Conservation (phyloP, 2,797 vertebrate genomes). For the Tapera naevia region DNA sequence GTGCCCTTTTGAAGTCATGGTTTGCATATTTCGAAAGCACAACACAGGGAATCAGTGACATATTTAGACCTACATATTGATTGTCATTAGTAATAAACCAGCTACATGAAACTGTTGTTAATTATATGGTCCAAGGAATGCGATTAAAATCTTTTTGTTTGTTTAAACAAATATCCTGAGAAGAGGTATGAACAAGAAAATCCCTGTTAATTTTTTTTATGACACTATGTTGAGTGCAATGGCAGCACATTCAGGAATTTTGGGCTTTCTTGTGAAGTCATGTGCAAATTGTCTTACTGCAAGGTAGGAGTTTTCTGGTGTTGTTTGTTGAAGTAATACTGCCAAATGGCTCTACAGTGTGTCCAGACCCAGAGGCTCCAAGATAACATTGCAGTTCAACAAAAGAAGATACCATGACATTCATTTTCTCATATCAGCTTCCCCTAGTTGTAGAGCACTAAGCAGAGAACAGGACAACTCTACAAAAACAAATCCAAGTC, state of each 20-base stretch:
- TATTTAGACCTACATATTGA: not conserved
- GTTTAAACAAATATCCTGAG: slow-evolving; percentile 70
- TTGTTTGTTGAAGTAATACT: slow-evolving; percentile 55
- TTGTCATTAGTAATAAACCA: not conserved
- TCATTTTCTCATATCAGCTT: slow-evolving; percentile 17
- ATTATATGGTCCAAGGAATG: not conserved
- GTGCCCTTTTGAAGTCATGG: not conserved
- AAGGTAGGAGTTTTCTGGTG: slow-evolving; percentile 51
- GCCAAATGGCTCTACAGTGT: slow-evolving; percentile 52
- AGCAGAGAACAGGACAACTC: not conserved
- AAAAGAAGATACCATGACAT: not conserved
- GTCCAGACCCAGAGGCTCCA: slow-evolving; percentile 43
- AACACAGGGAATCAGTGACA: not conserved
- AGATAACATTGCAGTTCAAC: slow-evolving; percentile 20
- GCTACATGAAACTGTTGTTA: not conserved
- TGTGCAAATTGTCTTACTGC: slow-evolving; percentile 53
- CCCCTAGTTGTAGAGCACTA: not conserved
- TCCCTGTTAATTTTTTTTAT: slow-evolving; percentile 88
- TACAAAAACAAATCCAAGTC: not conserved
- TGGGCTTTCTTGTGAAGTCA: slow-evolving; percentile 59
- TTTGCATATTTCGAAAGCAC: not conserved
- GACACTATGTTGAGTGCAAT: slow-evolving; percentile 78
- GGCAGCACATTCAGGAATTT: slow-evolving; percentile 79
- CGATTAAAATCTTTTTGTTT: slow-evolving; percentile 30
- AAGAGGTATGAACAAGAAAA: slow-evolving; percentile 88